Evolutionary conservation across 2,113 vertebrate genomes (phyloP), one percentile per base, ranked within the genome.

Genomic region (Percopsis transmontana): DNA sequence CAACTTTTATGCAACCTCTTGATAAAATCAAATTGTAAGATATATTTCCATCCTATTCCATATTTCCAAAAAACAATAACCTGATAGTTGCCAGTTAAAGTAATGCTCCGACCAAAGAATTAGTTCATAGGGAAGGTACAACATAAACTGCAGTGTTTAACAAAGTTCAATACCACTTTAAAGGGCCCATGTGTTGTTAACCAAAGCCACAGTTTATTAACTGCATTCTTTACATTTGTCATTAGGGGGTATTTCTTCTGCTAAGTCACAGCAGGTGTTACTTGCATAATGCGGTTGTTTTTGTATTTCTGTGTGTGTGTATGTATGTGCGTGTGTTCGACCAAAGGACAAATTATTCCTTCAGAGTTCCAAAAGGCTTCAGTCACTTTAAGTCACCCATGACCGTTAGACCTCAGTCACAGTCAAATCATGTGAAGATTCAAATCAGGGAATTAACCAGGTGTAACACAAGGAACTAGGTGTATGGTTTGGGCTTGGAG

Each of bases 241-340:
- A 62, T 56, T 48, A 40, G 27, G 47, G 51, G 66, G 48, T 68
- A 54, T 66, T 81, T 58, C 16, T 53, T 40, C 10, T 1, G 3
- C 11, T 80, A 86, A 87, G 66, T 66, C 79, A 61, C 19, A 77
- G 73, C 86, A 79, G 74, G 85, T 83, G 82, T 72, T 2, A 75
- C 85, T 88, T 86, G 74, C 64, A 79, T 85, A 66, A 84, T 33
- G 72, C 45, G 0, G 59, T 59, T 70, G 66, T 69, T 20, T 23
- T 61, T 51, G 5, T 74, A 44, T 59, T 48, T 68, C n/a, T 42
- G 20, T n/a, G 62, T 57, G 16, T 18, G 44, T 57, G 63, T 54
- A 51, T 52, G 44, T 65, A 42, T 70, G 39, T 68, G 57, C 54
- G 40, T 21, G 20, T 13, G 51, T 21, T n/a, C 11, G 48, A 33